Percentiles rank a stretch among this genome's conserved stretches.
Evolutionary conservation across 1,140 invertebrate species (phyloP).

Genomic region (Mylabris phalerata): DNA sequence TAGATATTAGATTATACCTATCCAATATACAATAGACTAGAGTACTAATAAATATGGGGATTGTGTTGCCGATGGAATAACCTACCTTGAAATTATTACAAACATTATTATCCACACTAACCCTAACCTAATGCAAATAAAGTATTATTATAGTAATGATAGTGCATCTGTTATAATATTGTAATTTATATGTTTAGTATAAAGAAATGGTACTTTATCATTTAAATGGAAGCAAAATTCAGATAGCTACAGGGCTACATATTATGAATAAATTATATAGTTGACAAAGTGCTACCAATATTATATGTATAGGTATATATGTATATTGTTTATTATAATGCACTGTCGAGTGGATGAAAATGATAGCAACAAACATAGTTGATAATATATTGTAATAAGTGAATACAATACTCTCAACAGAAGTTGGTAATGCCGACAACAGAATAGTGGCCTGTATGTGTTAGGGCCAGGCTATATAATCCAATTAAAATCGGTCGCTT

Average conservation of each 20-base stretch:
- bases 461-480: conserved; percentile 32
- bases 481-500: conserved; percentile 38
- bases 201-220: conserved; percentile 9
- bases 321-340: neutral
- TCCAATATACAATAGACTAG: neutral
- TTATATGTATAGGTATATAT: too few relatives aligned
- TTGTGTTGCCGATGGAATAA: conserved; percentile 11
- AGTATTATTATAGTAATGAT: conserved; percentile 11
- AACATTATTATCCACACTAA: conserved; percentile 11
- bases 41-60: conserved; percentile 7
- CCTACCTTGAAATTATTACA: conserved; percentile 9
- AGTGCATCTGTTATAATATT: conserved; percentile 6
- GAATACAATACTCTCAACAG: conserved; percentile 9
- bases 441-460: conserved; percentile 8
- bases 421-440: conserved; percentile 13
- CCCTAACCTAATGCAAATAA: conserved; percentile 9
- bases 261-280: too few relatives aligned
- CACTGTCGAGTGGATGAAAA: conserved; percentile 5
- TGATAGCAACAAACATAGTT: conserved; percentile 5
- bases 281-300: too few relatives aligned
- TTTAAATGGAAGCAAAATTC: neutral
- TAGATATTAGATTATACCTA: conserved; percentile 10
- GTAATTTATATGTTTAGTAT: conserved; percentile 8
- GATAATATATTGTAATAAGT: conserved; percentile 12
- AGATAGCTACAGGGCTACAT: neutral